Base-by-base conservation (phyloP, 92 coral and sea anemone genomes). In the Umimayanthus kanabou region DNA sequence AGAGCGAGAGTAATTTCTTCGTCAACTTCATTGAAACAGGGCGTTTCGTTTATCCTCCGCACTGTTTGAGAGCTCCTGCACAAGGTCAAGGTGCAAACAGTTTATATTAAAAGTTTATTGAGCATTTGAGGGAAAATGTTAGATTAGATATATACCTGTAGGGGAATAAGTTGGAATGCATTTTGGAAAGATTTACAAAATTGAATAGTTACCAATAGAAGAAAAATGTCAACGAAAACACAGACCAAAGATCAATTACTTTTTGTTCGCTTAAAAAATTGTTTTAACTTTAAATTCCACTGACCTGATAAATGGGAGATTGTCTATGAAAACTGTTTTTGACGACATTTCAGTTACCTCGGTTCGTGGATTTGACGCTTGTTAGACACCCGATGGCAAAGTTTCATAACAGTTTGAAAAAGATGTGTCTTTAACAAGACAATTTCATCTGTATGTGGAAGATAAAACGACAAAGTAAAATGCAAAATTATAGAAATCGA, bases 51-150 rank as follows among this genome's bases (percentile, higher is more conserved):
- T 23, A 18, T 70, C 22, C 87, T 69, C 25, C 79, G 76, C 29
- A 83, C 87, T 42, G 87, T 83, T 28, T 83, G 65, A 83, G 87
- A 83, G 77, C 77, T 83, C 79, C 87, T 83, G 29, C 64, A 40
- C 33, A 18, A 18, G 18, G 18, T 53, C 58, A 61, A 22, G 25
- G n/a, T 22, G 25, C 69, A 18, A 25, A 61, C n/a, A 61, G 20
- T 22, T 18, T 22, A 22, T 61, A 8, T 20, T 61, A 25, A 33
- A 33, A 33, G 37, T 33, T 0, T 33, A 33, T 33, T 33, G n/a
- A n/a, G n/a, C n/a, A n/a, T 72, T 72, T 8, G 37, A 9, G 37
- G 11, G 39, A 71, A 26, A 28, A 71, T 14, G 58, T 53, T 53
- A 11, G 18, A 13, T 53, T 53, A 11, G 18, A 13, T 53, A 53